Evolutionary conservation across 1,140 invertebrate genomes (phyloP).

Genomic region (Meloidogyne chitwoodi): DNA sequence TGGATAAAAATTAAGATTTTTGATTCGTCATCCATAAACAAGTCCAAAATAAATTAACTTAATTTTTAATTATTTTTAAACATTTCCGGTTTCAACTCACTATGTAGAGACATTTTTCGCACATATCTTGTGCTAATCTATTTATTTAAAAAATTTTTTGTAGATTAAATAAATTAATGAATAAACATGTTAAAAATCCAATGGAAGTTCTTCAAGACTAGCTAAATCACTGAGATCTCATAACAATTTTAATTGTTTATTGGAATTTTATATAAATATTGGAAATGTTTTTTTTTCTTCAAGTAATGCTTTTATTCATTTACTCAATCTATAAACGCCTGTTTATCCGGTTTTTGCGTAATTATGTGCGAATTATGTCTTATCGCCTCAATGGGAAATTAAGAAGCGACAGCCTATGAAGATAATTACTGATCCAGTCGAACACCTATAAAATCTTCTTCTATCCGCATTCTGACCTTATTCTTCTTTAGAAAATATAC

Average conservation of each 20-base stretch:
- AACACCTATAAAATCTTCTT: not conserved
- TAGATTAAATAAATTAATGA: not conserved
- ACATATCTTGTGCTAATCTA: not conserved
- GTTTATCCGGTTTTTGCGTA: not conserved
- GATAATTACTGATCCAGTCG: not conserved
- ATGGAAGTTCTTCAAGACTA: no score
- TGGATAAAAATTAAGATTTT: no score
- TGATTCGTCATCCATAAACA: not conserved
- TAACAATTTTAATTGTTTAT: not conserved
- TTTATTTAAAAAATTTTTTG: not conserved
- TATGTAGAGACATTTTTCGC: not conserved
- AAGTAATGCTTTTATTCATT: not conserved
- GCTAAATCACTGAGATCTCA: no score
- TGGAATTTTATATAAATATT: not conserved
- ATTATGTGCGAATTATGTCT: not conserved
- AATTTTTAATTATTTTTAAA: not conserved
- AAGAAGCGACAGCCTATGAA: not conserved
- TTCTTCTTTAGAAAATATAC: not conserved
- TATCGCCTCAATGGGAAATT: not conserved
- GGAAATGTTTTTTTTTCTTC: not conserved
- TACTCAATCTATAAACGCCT: not conserved
- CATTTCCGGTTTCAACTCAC: not conserved
- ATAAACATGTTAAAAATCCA: no score
- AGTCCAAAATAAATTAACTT: not conserved
- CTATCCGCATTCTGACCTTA: not conserved